Percentiles rank a stretch among this genome's conserved stretches.
Conservation (phyloP, 1,140 invertebrate species). For the Agrypnia vestita region DNA sequence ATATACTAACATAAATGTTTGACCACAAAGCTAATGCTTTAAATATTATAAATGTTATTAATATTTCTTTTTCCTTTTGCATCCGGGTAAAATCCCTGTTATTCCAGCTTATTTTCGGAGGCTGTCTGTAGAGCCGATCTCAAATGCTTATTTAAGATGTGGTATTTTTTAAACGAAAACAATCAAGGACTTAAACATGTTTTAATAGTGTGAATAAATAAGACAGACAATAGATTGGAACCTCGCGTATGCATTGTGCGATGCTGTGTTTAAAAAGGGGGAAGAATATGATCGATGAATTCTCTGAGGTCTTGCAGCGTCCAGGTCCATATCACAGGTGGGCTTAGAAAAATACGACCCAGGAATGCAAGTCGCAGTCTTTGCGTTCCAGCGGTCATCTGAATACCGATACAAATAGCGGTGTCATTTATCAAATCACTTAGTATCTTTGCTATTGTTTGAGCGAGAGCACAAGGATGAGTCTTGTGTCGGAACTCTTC, state of each 20-base stretch:
- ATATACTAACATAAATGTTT: no score
- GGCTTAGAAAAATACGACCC: background rate
- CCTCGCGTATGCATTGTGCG: background rate
- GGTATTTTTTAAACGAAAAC: no score
- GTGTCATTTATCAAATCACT: background rate
- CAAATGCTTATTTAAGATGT: no score
- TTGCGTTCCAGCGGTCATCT: background rate
- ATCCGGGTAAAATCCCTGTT: no score
- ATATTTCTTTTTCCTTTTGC: no score
- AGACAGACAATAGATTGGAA: background rate
- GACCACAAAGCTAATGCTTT: no score
- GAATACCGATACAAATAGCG: background rate
- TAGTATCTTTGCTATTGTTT: background rate
- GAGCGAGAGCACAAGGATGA: no score
- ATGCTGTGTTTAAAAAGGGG: conserved; percentile 4
- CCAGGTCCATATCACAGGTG: background rate
- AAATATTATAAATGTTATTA: no score
- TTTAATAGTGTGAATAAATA: no score
- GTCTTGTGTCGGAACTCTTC: background rate
- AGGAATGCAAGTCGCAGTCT: conserved; percentile 16
- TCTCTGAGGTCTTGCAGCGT: conserved; percentile 8
- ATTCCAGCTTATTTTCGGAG: no score
- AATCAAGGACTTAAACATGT: no score
- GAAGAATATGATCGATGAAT: conserved; percentile 34
- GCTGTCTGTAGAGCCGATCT: no score